phyloP scores from a whole-genome alignment of 1,140 invertebrate species.

The Papilio xuthus region DNA sequence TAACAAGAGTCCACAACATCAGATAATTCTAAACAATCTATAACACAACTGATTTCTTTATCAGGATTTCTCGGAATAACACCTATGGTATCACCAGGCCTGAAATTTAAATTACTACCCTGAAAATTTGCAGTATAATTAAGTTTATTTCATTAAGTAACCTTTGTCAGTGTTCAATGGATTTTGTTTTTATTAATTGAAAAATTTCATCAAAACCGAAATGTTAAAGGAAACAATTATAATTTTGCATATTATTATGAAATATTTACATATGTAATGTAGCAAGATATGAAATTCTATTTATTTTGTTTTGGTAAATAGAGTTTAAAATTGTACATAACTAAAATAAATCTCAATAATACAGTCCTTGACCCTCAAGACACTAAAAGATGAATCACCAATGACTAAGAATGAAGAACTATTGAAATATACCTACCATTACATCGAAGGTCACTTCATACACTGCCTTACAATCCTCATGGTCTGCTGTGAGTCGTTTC shows the following conservation, averaged over 20 bases:
- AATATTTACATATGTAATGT: too few relatives aligned
- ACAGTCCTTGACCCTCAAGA: too few relatives aligned
- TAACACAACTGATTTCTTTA: conserved; percentile 54
- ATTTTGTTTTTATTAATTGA: too few relatives aligned
- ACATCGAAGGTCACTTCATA: conserved; percentile 72
- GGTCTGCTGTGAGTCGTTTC: conserved; percentile 54
- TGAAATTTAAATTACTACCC: conserved; percentile 62
- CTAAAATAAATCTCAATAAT: too few relatives aligned
- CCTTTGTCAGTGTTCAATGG: too few relatives aligned
- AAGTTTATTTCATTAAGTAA: conserved; percentile 10
- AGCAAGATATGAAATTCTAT: too few relatives aligned
- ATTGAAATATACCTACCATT: conserved; percentile 49
- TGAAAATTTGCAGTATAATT: conserved; percentile 50
- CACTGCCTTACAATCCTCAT: conserved; percentile 59
- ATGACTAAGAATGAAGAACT: not conserved
- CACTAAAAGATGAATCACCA: too few relatives aligned
- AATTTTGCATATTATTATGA: too few relatives aligned
- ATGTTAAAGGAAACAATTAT: too few relatives aligned
- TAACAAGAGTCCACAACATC: conserved; percentile 51
- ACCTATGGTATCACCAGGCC: conserved; percentile 68
- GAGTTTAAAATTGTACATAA: too few relatives aligned
- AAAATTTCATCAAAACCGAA: too few relatives aligned
- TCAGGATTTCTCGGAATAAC: conserved; percentile 60
- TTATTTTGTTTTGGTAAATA: too few relatives aligned
- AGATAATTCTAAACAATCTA: conserved; percentile 53